Evolutionary conservation across 2,113 vertebrate genomes (phyloP).

Genomic region (Calonectris borealis): DNA sequence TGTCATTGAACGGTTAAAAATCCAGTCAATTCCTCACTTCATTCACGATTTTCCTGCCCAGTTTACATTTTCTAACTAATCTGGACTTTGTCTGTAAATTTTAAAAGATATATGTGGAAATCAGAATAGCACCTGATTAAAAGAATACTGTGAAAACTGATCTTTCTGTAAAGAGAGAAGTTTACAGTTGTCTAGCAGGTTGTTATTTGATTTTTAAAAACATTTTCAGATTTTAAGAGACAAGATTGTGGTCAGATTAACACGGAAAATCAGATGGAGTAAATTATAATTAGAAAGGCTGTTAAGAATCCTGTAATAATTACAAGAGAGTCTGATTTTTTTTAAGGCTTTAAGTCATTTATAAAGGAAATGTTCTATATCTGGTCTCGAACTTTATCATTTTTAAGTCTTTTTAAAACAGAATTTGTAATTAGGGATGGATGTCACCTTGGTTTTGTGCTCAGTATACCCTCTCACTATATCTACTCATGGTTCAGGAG

Average conservation of each 20-base stretch:
- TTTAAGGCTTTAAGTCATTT: background rate
- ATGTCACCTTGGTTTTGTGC: background rate
- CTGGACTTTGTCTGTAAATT: background rate
- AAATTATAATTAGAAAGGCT: background rate
- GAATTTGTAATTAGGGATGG: background rate
- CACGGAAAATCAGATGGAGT: background rate
- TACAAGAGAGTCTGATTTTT: background rate
- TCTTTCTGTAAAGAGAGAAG: background rate
- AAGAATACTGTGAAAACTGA: background rate
- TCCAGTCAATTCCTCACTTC: background rate
- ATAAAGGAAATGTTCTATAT: background rate
- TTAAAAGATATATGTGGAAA: background rate
- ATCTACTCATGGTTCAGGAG: background rate
- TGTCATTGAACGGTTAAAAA: background rate
- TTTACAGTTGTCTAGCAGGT: background rate
- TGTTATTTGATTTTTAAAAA: background rate
- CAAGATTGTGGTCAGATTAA: background rate
- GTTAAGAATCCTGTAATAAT: background rate
- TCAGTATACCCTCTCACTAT: background rate
- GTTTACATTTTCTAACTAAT: background rate
- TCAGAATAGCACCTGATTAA: background rate
- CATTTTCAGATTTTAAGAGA: background rate
- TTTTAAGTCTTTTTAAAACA: background rate
- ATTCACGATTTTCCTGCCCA: background rate
- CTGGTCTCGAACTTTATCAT: rapidly evolving